Percentiles rank a stretch among this genome's conserved stretches.
These are phyloP conservation scores for Penaeus vannamei DNA, from an alignment of 1,140 invertebrate genomes.

Conservation along the genomic window DNA sequence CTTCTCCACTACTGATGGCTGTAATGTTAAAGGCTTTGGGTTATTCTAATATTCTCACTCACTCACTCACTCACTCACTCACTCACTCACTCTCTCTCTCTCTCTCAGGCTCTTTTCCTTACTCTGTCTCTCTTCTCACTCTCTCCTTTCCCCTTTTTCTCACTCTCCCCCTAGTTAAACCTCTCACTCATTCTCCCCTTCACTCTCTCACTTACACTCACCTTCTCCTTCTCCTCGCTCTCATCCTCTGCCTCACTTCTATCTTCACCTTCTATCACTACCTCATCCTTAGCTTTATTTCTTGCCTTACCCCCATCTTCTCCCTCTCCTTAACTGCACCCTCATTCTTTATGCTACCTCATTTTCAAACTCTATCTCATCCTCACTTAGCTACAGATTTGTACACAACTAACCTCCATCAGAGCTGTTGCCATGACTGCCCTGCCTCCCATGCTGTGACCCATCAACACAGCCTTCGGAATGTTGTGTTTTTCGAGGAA, in stretches of 20 bases:
- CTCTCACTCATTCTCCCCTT: background rate
- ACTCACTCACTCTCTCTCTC: background rate
- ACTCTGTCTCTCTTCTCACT: background rate
- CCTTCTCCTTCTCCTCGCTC: background rate
- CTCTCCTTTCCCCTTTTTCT: background rate
- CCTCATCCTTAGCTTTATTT: background rate
- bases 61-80: background rate
- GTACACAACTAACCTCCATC: constrained; percentile 73
- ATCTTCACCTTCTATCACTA: background rate
- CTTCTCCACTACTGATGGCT: constrained; percentile 85
- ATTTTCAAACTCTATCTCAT: background rate
- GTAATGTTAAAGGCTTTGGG: constrained; percentile 30
- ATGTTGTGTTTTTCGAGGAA: constrained; percentile 79
- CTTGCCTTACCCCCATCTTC: background rate
- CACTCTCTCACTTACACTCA: background rate
- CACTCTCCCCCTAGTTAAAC: background rate
- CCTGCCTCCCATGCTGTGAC: constrained; percentile 93
- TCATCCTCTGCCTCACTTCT: background rate
- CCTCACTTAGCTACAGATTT: background rate
- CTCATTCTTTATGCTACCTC: too few relatives aligned
- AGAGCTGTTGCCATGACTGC: constrained; percentile 85
- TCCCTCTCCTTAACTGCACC: background rate
- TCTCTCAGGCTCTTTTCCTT: too few relatives aligned
- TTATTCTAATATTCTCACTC: background rate
- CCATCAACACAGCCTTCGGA: constrained; percentile 80